Evolutionary conservation across 2,113 vertebrate genomes (phyloP).

Genomic region (Gila orcuttii): DNA sequence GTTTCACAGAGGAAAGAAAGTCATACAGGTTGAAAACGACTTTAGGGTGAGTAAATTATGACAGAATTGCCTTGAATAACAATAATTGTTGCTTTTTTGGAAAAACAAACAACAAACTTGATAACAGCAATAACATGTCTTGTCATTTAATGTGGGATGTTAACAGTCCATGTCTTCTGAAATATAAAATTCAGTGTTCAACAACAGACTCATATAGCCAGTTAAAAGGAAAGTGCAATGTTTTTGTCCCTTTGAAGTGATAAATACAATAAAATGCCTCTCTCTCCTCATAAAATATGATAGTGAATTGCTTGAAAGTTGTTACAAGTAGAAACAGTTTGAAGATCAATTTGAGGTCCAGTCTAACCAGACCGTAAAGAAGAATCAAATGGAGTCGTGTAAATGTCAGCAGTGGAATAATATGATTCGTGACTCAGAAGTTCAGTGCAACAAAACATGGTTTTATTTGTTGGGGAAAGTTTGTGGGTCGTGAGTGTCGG

Average conservation of each 20-base stretch:
- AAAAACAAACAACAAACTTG: neutral
- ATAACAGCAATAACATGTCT: neutral
- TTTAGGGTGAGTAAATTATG: neutral
- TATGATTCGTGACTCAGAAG: neutral
- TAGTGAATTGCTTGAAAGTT: neutral
- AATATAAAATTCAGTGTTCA: neutral
- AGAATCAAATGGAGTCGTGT: neutral
- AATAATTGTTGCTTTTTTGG: neutral
- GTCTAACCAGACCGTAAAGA: neutral
- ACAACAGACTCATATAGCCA: neutral
- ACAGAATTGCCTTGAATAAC: neutral
- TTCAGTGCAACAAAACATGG: neutral
- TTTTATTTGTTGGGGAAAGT: neutral
- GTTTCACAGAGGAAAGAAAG: too few species aligned
- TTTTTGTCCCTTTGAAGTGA: neutral
- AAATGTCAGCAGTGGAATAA: neutral
- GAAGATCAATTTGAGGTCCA: conserved; percentile 7
- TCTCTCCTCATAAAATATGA: neutral
- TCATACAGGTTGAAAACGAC: neutral
- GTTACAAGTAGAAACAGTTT: neutral
- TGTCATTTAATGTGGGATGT: conserved; percentile 1
- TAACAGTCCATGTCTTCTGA: neutral
- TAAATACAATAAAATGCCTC: neutral
- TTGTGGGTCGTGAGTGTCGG: neutral
- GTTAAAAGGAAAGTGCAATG: neutral